These are phyloP conservation scores for Aporophyla nigra DNA, from an alignment of 2,888 invertebrate genomes.

Conservation along the genomic window DNA sequence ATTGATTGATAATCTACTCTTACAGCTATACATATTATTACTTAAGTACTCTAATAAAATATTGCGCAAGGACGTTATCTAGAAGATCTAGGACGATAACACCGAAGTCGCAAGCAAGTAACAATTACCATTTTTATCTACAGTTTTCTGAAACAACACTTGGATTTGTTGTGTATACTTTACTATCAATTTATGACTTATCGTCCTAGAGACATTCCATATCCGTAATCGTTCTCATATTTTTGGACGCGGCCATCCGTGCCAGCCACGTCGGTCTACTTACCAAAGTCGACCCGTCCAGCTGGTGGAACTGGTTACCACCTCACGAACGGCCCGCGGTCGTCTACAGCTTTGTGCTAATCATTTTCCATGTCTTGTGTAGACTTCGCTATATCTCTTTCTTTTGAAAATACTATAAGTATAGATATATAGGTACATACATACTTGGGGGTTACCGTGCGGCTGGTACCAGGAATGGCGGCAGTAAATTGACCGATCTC, in stretches of 20 bases:
- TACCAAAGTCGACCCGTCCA: conserved; percentile 77
- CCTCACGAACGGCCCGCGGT: conserved; percentile 73
- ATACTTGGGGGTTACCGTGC: conserved; percentile 1
- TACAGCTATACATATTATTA: background rate
- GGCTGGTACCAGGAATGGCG: conserved; percentile 17
- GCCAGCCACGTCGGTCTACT: conserved; percentile 77
- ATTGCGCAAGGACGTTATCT: background rate
- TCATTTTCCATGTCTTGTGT: conserved; percentile 77
- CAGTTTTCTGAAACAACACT: background rate
- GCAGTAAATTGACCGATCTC: conserved; percentile 19
- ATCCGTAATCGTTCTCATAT: conserved; percentile 45
- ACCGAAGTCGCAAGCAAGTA: background rate
- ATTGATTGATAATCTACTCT: background rate
- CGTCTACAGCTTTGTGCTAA: conserved; percentile 76
- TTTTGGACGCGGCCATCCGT: conserved; percentile 71
- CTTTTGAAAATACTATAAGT: conserved; percentile 14
- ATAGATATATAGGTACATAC: background rate
- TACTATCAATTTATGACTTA: conserved; percentile 38
- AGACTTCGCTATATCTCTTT: conserved; percentile 68
- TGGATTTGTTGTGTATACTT: conserved; percentile 1
- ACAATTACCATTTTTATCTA: too few relatives aligned
- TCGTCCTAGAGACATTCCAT: conserved; percentile 4
- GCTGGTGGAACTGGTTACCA: conserved; percentile 82
- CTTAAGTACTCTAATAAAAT: background rate
- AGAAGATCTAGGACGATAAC: background rate